Evolutionary conservation across 2,888 invertebrate genomes (phyloP), one percentile per base, ranked within the genome.

Genomic region (Dryococelus australis): DNA sequence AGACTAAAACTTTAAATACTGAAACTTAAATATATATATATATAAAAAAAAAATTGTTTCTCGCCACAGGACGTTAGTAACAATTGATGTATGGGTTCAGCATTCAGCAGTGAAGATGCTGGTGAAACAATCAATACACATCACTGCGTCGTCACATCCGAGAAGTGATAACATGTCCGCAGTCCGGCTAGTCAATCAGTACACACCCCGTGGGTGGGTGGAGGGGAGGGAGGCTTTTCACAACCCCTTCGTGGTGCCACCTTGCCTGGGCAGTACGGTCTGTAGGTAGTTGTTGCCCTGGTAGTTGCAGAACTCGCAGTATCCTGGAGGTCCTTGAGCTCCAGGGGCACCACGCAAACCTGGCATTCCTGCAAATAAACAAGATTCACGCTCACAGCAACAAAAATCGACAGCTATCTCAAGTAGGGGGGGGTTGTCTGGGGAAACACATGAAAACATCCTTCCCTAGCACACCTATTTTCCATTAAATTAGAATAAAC

Each of bases 251-350:
- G 93, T 93, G 87, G 94, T 94, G 81, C 94, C 95, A 79, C 92
- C 92, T 91, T 93, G 24, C 91, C 93, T 89, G 92, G 94, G 94
- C n/a, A 93, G 92, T 65, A 88, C 53, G 80, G 90, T 88, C 87
- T 88, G 85, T 89, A 94, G 93, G 90, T 94, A 95, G 47, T 93
- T 93, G 27, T 93, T 92, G 24, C 93, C 93, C 80, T 92, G 94
- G 93, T 91, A 95, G 91, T 94, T 95, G 91, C 95, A 95, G 90
- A 94, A 94, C 91, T 95, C 95, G 90, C 95, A 95, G 91, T 93
- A 94, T 81, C 93, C 92, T 47, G 91, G 91, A 35, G 91, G 91
- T 27, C 89, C 89, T 85, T 89, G 89, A 5, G 90, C 88, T n/a
- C 92, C 92, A 0, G 92, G 91, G 27, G 92, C 91, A 0, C 95